Base-by-base conservation (phyloP, 53 echinoderm and acorn worm genomes). In the Stichopus horrens region DNA sequence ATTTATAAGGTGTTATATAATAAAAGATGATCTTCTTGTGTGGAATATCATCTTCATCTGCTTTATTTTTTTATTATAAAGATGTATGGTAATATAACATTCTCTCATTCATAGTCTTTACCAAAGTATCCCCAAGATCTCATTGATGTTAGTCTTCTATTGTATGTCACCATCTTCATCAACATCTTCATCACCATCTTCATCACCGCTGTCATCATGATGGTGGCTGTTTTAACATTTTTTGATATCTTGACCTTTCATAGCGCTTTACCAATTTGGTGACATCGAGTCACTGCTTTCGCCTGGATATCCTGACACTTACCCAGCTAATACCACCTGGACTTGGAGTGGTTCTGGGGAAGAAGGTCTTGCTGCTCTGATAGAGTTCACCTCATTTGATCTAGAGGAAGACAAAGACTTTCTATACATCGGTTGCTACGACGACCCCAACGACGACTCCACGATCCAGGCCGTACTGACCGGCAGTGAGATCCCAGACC, bases 341-440 rank as follows among this genome's bases (percentile, higher is more conserved):
- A 23, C 9, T 2, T 66, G 8, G 7, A 85, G 37, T 23, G 65
- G 58, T 8, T 51, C 67, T 22, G 22, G 16, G 4, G 65, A 63
- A 10, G 85, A 65, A 51, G 85, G 85, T 18, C 22, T 21, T 5
- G 14, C 37, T 9, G 51, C 66, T 5, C 9, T 9, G 8, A n/a
- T 85, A 5, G 18, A 6, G 20, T 85, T 85, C 20, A 66, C 5
- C 52, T 13, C 23, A 9, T 85, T 85, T 67, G 85, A 85, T 19
- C n/a, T 85, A 4, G 85, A 85, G 67, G 65, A 85, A 67, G 66
- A 58, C 37, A 53, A 6, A 23, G 85, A 85, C 13, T 85, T 66
- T 21, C 85, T 85, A 10, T 53, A 52, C 23, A 37, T 65, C 23
- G 85, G 85, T 5, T 85, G 85, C 10, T 66, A 67, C 23, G 4